Base-by-base conservation (phyloP, 2,888 invertebrate species). In the Agrypnus murinus region DNA sequence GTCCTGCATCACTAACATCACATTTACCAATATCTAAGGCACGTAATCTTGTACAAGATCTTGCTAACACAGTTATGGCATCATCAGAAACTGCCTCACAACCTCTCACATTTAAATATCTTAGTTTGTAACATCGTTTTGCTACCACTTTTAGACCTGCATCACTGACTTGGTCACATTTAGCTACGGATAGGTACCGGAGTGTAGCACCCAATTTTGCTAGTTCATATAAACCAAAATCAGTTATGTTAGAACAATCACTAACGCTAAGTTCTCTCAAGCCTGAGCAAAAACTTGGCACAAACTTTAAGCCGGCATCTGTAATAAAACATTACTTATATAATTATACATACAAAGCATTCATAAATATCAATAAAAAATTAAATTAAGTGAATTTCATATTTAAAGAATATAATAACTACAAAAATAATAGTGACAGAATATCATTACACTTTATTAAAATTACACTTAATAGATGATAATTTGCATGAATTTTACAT, bases 51-150 rank as follows among this genome's bases (percentile, higher is more conserved):
- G 95, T 94, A 83, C 97, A 97, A 9, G 94, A 94, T 69, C 94
- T 88, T 0, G 95, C 95, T 71, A 97, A 87, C 0, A 95, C 93
- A 58, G 95, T 93, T 75, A 97, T 92, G 6, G 96, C 95, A 81
- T 95, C 95, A 82, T 97, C 97, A n/a, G 96, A 96, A 1, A 97
- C 92, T 0, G 96, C 96, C 76, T 97, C 96, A 81, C 97, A 97
- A 6, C 97, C 97, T 50, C 97, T 89, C 0, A 95, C 94, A 85
- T 97, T 97, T 65, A 97, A 88, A 84, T 97, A 97, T 19, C 95
- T 88, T 59, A 97, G 86, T 83, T 95, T 96, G 84, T 95, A 95
- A 82, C 97, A 97, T 66, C 95, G 91, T 40, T 95, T 88, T 0
- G 96, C 96, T 6, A 97, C 90, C 38, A 95, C 94, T 77, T 95